A percentile compares a stretch with the other conserved stretches of the same genome.
Evolutionary conservation across 2,888 invertebrate species (phyloP).

Genomic region (Euplagia quadripunctaria): DNA sequence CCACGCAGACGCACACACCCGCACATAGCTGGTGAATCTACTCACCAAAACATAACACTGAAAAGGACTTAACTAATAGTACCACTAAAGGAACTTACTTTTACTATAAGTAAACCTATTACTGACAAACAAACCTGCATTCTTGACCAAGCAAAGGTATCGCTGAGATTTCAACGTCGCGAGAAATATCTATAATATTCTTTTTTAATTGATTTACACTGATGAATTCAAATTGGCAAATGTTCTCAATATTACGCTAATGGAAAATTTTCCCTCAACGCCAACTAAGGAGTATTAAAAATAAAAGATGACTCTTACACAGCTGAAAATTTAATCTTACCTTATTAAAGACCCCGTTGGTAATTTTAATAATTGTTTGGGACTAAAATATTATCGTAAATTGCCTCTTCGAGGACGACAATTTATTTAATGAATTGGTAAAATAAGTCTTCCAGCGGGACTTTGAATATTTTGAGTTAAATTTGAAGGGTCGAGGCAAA

Average conservation of each 20-base stretch:
- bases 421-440: slow-evolving; percentile 48
- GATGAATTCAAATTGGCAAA: background rate
- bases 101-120: too few species aligned
- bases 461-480: slow-evolving; percentile 20
- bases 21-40: too few species aligned
- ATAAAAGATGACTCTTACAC: slow-evolving; percentile 41
- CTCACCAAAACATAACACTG: too few species aligned
- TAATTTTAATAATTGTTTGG: slow-evolving; percentile 56
- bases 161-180: background rate
- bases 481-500: slow-evolving; percentile 5
- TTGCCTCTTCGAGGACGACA: slow-evolving; percentile 38
- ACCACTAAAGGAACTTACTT: too few species aligned
- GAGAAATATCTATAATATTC: background rate
- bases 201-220: background rate
- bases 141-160: background rate
- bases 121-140: too few species aligned
- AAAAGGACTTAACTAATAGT: too few species aligned
- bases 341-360: slow-evolving; percentile 41
- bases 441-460: slow-evolving; percentile 34
- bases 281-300: slow-evolving; percentile 28
- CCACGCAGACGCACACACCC: too few species aligned
- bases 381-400: slow-evolving; percentile 46
- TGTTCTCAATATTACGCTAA: background rate
- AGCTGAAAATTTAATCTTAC: slow-evolving; percentile 46
- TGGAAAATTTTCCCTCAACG: background rate